These are phyloP conservation scores for Chromis chromis DNA, from an alignment of 2,797 vertebrate species.

Conservation along the genomic window DNA sequence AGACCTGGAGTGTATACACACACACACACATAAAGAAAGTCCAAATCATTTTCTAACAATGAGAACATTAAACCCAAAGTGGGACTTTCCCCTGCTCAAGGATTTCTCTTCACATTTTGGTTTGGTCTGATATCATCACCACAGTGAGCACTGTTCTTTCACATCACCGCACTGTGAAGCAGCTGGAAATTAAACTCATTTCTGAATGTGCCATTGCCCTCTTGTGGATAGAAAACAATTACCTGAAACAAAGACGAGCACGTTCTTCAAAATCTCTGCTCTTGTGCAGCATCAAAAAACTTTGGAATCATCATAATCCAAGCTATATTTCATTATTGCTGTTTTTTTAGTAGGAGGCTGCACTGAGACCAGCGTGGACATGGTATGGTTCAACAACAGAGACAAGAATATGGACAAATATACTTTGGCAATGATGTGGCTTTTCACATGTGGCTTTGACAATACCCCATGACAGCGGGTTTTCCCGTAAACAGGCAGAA, in stretches of 20 bases:
- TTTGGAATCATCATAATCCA: slow-evolving; percentile 6
- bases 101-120: slow-evolving; percentile 58
- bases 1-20: slow-evolving; percentile 83
- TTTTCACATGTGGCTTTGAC: slow-evolving; percentile 61
- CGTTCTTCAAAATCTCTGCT: neutral
- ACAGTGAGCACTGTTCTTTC: slow-evolving; percentile 42
- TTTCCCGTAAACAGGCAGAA: slow-evolving; percentile 57
- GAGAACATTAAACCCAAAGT: slow-evolving; percentile 67
- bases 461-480: slow-evolving; percentile 31
- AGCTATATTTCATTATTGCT: neutral
- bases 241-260: slow-evolving; percentile 12
- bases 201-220: slow-evolving; percentile 64
- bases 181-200: slow-evolving; percentile 12
- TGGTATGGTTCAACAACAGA: slow-evolving; percentile 23
- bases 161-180: slow-evolving; percentile 30
- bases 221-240: slow-evolving; percentile 64
- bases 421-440: slow-evolving; percentile 42
- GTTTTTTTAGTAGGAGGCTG: slow-evolving; percentile 11
- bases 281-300: slow-evolving; percentile 13
- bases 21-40: slow-evolving; percentile 44
- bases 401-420: slow-evolving; percentile 48
- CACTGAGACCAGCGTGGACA: slow-evolving; percentile 6
- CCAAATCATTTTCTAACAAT: slow-evolving; percentile 69
- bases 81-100: slow-evolving; percentile 68
- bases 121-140: slow-evolving; percentile 59